Conservation (phyloP, 2,797 vertebrate genomes). For the Mallotus villosus region DNA sequence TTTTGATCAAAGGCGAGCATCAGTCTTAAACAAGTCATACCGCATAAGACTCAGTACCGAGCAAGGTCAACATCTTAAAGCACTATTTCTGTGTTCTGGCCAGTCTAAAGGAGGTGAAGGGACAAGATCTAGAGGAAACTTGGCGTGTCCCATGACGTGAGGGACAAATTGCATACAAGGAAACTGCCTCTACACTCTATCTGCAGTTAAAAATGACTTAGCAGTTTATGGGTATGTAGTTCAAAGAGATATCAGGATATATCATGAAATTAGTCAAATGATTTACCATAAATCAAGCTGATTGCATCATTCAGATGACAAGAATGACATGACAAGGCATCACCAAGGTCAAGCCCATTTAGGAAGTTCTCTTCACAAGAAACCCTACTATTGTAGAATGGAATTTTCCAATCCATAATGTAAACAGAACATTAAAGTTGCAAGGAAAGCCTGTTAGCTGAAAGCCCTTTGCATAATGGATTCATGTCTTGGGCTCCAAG, state of each 20-base stretch:
- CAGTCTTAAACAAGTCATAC: slow-evolving; percentile 57
- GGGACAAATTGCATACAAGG: no score
- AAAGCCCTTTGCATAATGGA: slow-evolving; percentile 39
- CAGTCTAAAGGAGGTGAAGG: background rate
- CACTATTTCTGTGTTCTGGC: background rate
- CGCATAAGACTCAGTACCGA: slow-evolving; percentile 34
- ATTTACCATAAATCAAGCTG: background rate
- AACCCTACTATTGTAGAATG: slow-evolving; percentile 19
- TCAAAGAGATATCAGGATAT: no score
- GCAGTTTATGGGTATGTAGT: no score
- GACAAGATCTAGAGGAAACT: background rate
- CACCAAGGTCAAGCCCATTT: slow-evolving; percentile 49
- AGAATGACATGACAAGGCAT: slow-evolving; percentile 30
- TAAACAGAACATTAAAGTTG: slow-evolving; percentile 52
- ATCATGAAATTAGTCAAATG: background rate
- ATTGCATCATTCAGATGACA: slow-evolving; percentile 13
- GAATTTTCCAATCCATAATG: slow-evolving; percentile 29
- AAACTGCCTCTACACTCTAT: no score
- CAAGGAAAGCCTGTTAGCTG: slow-evolving; percentile 31
- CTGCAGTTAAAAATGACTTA: no score
- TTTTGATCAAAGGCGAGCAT: slow-evolving; percentile 77
- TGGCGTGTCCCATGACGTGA: no score
- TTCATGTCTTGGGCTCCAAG: slow-evolving; percentile 30
- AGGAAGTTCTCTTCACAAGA: slow-evolving; percentile 34
- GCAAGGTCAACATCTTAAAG: slow-evolving; percentile 56